A percentile compares a stretch with the other conserved stretches of the same genome.
phyloP scores from a whole-genome alignment of 1,140 invertebrate genomes.

The Mamestra configurata region DNA sequence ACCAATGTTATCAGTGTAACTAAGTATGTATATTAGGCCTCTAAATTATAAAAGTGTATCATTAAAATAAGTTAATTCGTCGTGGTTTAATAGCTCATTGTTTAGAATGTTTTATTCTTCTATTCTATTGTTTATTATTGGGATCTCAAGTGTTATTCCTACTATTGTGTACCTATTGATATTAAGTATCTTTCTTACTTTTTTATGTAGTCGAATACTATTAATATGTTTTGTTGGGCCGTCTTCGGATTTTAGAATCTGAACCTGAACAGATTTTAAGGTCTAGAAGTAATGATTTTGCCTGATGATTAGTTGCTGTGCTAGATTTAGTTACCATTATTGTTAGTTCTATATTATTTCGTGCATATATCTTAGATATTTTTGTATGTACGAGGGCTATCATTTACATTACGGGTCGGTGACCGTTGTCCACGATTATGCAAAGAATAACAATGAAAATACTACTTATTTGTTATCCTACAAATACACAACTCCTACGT shows the following conservation, averaged over 20 bases:
- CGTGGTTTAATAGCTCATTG: slow-evolving; percentile 34
- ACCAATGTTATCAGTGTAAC: slow-evolving; percentile 45
- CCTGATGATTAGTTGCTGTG: slow-evolving; percentile 34
- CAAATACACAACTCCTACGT: no score
- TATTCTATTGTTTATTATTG: slow-evolving; percentile 42
- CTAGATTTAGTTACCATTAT: slow-evolving; percentile 54
- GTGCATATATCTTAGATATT: slow-evolving; percentile 31
- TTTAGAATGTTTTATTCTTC: slow-evolving; percentile 19
- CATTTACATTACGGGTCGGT: background rate
- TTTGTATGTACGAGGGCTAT: background rate
- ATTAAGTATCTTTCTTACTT: slow-evolving; percentile 50
- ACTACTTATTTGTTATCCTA: background rate
- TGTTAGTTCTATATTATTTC: slow-evolving; percentile 38
- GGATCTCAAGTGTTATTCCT: slow-evolving; percentile 47
- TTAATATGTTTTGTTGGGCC: slow-evolving; percentile 22
- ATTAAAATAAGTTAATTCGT: slow-evolving; percentile 20
- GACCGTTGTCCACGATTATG: no score
- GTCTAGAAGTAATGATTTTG: background rate
- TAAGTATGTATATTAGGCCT: slow-evolving; percentile 36
- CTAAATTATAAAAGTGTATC: slow-evolving; percentile 33
- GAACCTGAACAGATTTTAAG: background rate
- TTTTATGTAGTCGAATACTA: slow-evolving; percentile 39
- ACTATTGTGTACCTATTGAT: slow-evolving; percentile 44
- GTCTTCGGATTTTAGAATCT: background rate
- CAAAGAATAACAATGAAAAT: no score